Base-by-base conservation (phyloP, 2,113 vertebrate genomes). In the Mastomys coucha region DNA sequence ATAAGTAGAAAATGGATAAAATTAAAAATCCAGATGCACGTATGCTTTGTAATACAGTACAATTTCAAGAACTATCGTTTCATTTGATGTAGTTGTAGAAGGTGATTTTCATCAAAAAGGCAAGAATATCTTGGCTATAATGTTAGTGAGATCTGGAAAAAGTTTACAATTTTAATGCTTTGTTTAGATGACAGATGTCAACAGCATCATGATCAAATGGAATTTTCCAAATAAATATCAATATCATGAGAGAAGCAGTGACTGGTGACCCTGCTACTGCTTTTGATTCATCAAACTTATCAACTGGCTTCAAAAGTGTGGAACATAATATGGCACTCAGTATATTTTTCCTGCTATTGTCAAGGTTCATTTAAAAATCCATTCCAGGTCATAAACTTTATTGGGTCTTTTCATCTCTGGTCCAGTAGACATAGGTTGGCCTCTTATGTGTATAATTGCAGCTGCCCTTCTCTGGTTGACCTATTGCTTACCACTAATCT, bases 351-450 rank as follows among this genome's bases (percentile, higher is more conserved):
- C 51, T 77, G 51, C 33, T 95, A 22, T 94, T 95, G 26, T 96
- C 88, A 85, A 85, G 51, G 93, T 95, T 95, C 84, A 91, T 77
- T 94, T 94, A 56, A 97, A 97, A 97, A 95, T 95, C 33, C 45
- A 81, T 94, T 95, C 89, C 53, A 95, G 84, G 92, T 93, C 56
- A 94, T 60, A 91, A 89, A 88, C 33, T 91, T 88, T 76, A 86
- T 70, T 69, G 51, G 81, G 56, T 82, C 69, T 67, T 96, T 96
- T 95, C 36, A 31, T 82, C 65, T 39, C 11, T 22, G 88, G 65
- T 96, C 76, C 91, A 58, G 1, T 56, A 12, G 49, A 81, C 31
- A 76, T 8, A 93, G 84, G 13, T 53, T 58, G 7, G 8, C 56
- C 36, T 89, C 80, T 31, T 12, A 17, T 2, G 20, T 42, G 3